Evolutionary conservation across 2,113 vertebrate genomes (phyloP).

Genomic region (Misgurnus anguillicaudatus): DNA sequence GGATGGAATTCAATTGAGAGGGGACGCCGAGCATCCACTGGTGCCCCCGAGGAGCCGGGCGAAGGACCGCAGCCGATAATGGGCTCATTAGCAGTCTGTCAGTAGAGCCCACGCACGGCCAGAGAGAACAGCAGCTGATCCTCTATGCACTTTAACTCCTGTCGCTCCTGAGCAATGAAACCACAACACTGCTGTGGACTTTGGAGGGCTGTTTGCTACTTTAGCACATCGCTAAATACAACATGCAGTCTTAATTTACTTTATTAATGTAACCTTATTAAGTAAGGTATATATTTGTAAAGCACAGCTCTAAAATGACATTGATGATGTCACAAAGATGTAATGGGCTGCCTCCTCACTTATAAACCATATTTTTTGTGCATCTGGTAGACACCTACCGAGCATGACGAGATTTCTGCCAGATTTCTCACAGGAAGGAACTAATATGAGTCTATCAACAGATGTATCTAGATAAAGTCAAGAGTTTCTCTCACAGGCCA

Average conservation of each 20-base stretch:
- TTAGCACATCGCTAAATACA: not conserved
- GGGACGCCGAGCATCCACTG: constrained; percentile 66
- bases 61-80: constrained; percentile 74
- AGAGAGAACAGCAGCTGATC: constrained; percentile 64
- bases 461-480: constrained; percentile 9
- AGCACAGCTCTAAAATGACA: no score
- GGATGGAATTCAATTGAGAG: constrained; percentile 76
- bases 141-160: constrained; percentile 63
- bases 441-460: constrained; percentile 26
- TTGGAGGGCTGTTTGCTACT: not conserved
- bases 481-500: constrained; percentile 11
- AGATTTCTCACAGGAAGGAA: constrained; percentile 2
- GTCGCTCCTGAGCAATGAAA: constrained; percentile 48
- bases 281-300: no score
- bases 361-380: no score
- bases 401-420: not conserved
- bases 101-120: constrained; percentile 70
- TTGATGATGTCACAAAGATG: no score
- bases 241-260: not conserved
- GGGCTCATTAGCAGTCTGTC: constrained; percentile 82
- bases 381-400: not conserved
- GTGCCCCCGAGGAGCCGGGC: constrained; percentile 68
- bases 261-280: not conserved
- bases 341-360: no score
- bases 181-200: not conserved